Evolutionary conservation across 1,140 invertebrate genomes (phyloP).

Genomic region (Aphaenogaster ashmeadi): DNA sequence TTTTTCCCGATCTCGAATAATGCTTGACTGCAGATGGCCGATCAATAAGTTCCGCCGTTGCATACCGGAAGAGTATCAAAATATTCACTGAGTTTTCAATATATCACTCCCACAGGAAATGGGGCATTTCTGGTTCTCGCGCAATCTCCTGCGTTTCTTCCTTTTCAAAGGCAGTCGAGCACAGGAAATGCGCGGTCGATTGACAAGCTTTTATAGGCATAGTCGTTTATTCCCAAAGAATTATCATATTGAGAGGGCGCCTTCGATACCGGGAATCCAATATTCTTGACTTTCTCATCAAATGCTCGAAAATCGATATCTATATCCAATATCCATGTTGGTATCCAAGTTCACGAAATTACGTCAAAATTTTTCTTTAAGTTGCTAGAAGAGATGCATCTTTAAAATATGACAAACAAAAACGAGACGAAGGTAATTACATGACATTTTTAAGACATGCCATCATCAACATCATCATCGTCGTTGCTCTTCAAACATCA

Average conservation of each 20-base stretch:
- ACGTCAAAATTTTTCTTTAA: not conserved
- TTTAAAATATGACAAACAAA: not conserved
- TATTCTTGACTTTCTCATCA: slow-evolving; percentile 78
- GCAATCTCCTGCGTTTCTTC: slow-evolving; percentile 37
- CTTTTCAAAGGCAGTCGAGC: slow-evolving; percentile 61
- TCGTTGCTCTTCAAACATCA: slow-evolving; percentile 75
- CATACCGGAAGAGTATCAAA: slow-evolving; percentile 38
- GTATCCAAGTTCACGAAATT: slow-evolving; percentile 60
- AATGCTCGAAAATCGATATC: slow-evolving; percentile 82
- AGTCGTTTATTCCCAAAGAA: slow-evolving; percentile 69
- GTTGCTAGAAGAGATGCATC: not conserved
- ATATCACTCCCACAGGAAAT: slow-evolving; percentile 59
- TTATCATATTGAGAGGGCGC: slow-evolving; percentile 76
- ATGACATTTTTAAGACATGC: slow-evolving; percentile 16
- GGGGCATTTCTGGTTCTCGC: slow-evolving; percentile 40
- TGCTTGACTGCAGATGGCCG: not conserved
- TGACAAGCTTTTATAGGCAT: slow-evolving; percentile 67
- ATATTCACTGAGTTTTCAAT: slow-evolving; percentile 48
- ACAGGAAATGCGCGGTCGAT: slow-evolving; percentile 68
- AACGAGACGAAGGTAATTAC: not conserved
- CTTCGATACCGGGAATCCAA: slow-evolving; percentile 69
- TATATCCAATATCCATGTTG: slow-evolving; percentile 51
- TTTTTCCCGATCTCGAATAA: not conserved
- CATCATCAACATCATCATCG: not conserved
- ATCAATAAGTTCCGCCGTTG: slow-evolving; percentile 15